These are phyloP conservation scores for Daubentonia madagascariensis DNA, from an alignment of 2,113 vertebrate genomes.

Conservation along the genomic window DNA sequence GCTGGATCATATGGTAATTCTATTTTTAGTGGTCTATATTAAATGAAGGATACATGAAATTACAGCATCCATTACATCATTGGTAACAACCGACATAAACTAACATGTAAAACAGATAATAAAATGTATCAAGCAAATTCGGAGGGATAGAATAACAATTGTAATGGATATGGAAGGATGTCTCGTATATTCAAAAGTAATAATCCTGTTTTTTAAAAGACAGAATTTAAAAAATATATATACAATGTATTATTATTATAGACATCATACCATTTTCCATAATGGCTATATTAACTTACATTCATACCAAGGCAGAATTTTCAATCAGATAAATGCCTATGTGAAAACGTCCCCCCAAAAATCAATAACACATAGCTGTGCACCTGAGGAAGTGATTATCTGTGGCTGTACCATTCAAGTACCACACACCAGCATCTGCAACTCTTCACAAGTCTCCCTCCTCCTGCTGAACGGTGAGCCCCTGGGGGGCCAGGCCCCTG, in stretches of 20 bases:
- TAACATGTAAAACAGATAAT: no score
- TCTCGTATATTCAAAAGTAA: no score
- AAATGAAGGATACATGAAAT: no score
- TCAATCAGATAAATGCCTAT: not conserved
- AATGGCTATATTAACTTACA: not conserved
- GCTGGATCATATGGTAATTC: not conserved
- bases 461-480: not conserved
- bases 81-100: no score
- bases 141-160: no score
- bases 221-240: no score
- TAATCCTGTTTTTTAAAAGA: no score
- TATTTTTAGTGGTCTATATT: not conserved
- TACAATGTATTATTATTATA: no score
- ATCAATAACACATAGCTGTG: fast-evolving
- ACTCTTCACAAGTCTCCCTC: fast-evolving
- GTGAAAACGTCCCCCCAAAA: not conserved
- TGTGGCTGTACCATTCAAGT: not conserved
- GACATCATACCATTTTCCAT: not conserved
- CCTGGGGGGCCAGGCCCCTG: not conserved
- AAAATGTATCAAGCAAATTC: no score
- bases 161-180: no score
- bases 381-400: not conserved
- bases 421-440: fast-evolving
- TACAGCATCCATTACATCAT: no score
- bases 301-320: not conserved